Percentiles rank a stretch among this genome's conserved stretches.
These are phyloP conservation scores for Manacus vitellinus DNA, from an alignment of 2,113 vertebrate species.

Conservation along the genomic window DNA sequence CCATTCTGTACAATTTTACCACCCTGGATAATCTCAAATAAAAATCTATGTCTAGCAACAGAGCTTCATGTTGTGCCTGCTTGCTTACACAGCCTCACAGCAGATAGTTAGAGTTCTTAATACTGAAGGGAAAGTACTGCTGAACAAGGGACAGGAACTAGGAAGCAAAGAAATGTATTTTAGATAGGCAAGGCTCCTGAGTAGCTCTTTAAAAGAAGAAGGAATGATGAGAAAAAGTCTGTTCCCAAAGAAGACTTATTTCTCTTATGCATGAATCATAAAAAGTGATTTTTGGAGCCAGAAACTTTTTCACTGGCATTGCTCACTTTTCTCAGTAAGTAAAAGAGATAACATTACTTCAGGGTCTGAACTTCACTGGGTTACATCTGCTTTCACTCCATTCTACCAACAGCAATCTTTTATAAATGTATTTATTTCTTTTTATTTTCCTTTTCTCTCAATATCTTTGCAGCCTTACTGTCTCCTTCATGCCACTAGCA, in stretches of 20 bases:
- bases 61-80: not conserved
- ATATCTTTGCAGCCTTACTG: not conserved
- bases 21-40: not conserved
- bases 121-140: not conserved
- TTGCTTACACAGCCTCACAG: not conserved
- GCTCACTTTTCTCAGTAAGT: not conserved
- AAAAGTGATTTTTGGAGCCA: not conserved
- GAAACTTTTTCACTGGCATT: not conserved
- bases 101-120: not conserved
- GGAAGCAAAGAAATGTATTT: not conserved
- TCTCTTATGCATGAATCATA: not conserved
- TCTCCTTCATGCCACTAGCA: not conserved
- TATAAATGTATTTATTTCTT: not conserved
- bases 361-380: conserved; percentile 18
- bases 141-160: not conserved
- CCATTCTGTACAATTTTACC: not conserved
- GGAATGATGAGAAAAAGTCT: not conserved
- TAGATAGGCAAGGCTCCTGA: not conserved
- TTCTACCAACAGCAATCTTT: conserved; percentile 1
- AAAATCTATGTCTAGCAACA: not conserved
- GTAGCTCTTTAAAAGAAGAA: not conserved
- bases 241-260: not conserved
- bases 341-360: not conserved
- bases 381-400: conserved; percentile 27
- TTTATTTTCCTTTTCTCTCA: not conserved